Evolutionary conservation across 2,113 vertebrate species (phyloP).

Genomic region (Bubo scandiacus): DNA sequence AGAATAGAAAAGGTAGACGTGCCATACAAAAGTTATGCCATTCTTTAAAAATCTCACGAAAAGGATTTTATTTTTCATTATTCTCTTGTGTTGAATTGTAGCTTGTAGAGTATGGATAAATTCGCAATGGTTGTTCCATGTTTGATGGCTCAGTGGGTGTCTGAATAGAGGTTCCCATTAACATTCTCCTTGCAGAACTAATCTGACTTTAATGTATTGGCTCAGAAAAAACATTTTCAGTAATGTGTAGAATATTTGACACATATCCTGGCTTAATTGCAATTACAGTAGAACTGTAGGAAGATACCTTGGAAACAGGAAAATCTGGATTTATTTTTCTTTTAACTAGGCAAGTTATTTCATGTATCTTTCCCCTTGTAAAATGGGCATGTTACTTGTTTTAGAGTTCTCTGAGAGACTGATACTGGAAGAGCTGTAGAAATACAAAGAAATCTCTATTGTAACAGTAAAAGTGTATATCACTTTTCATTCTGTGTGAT

Average conservation of each 20-base stretch:
- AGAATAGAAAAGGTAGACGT: neutral
- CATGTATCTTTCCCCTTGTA: neutral
- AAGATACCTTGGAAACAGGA: neutral
- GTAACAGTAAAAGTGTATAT: neutral
- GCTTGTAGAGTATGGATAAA: neutral
- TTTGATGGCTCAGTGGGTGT: neutral
- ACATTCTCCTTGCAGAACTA: neutral
- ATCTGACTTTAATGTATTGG: neutral
- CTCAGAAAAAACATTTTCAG: neutral
- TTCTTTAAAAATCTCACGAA: neutral
- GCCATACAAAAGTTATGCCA: neutral
- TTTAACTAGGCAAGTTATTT: neutral
- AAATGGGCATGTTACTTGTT: neutral
- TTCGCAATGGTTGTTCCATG: neutral
- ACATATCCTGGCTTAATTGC: neutral
- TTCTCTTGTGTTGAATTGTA: neutral
- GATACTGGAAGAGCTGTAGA: neutral
- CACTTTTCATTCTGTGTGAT: neutral
- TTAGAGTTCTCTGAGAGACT: neutral
- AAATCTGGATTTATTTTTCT: conserved; percentile 14
- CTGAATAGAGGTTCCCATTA: neutral
- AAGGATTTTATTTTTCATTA: neutral
- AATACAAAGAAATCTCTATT: neutral
- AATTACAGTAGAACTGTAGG: neutral
- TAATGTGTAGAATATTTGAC: neutral